Evolutionary conservation across 2,888 invertebrate species (phyloP), one percentile per base, ranked within the genome.

Genomic region (Diaperis boleti): DNA sequence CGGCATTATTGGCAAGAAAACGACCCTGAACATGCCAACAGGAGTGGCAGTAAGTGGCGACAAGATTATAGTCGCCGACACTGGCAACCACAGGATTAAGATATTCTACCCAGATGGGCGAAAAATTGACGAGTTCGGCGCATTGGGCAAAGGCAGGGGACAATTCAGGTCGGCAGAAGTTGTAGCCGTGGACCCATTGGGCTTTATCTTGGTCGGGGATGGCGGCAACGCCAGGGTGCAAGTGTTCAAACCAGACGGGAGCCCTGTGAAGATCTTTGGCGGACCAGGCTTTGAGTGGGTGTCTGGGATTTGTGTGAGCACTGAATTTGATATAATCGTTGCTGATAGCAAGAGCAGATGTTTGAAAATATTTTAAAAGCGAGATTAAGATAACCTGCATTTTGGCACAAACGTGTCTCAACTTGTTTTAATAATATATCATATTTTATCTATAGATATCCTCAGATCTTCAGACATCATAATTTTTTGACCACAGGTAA

Each of bases 121-220:
- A 10, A 86, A 82, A 81, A 78, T 89, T 15, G 77, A 83, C 4
- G 87, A 87, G 70, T 89, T 92, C 70, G 92, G 92, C 0, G 83
- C 87, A 0, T 82, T 87, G 54, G 92, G 91, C 0, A 85, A 85
- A 41, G 82, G 85, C 55, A 86, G 87, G 62, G 91, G 91, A 0
- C 90, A 91, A 74, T 88, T 92, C 75, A 85, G 89, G 73, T 88
- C 89, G 59, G 91, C 92, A 0, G 90, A 92, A 77, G 90, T 90
- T 0, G 82, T 93, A 2, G 84, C 89, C 0, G 86, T 91, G 0
- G 92, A 92, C 75, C 85, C 85, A 0, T 82, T 88, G 77, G 92
- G 92, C 0, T 90, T 89, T 76, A 89, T 93, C 31, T 81, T 92
- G 0, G 91, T 93, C 0, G 92, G 92, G 0, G 92, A 93, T 76